Conservation (phyloP, 2,888 invertebrate species). For the Drepanosiphum platanoidis region DNA sequence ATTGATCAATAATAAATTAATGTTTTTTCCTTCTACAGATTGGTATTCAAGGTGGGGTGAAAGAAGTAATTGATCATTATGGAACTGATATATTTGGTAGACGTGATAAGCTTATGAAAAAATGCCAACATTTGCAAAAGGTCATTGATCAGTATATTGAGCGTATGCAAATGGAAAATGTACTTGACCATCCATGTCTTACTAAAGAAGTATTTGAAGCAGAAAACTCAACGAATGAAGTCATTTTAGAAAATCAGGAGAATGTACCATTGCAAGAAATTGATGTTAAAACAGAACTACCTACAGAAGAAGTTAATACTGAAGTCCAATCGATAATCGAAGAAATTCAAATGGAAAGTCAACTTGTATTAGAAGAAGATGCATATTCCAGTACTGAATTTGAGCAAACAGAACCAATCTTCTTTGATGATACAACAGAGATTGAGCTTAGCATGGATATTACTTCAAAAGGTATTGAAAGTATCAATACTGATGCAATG, state of each 20-base stretch:
- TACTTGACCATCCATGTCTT: background rate
- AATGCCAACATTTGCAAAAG: constrained; percentile 41
- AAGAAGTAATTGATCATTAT: constrained; percentile 7
- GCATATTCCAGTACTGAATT: background rate
- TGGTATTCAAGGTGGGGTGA: constrained; percentile 33
- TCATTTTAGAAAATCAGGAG: background rate
- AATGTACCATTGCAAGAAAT: background rate
- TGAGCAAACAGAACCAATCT: constrained; percentile 5
- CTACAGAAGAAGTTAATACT: background rate
- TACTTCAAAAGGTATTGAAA: background rate
- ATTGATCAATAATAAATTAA: background rate
- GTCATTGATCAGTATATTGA: constrained; percentile 30
- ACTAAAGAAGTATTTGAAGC: background rate
- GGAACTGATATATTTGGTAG: constrained; percentile 44
- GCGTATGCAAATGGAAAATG: background rate
- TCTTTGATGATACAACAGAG: background rate
- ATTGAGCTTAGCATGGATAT: background rate
- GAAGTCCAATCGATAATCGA: background rate
- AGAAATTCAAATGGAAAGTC: background rate
- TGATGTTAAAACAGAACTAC: background rate
- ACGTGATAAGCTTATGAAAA: constrained; percentile 28
- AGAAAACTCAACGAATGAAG: background rate
- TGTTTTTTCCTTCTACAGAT: constrained; percentile 34
- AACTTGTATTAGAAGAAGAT: background rate
- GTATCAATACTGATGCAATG: background rate